These are phyloP conservation scores for Fragum whitleyi DNA, from an alignment of 2,888 invertebrate genomes.

Conservation along the genomic window DNA sequence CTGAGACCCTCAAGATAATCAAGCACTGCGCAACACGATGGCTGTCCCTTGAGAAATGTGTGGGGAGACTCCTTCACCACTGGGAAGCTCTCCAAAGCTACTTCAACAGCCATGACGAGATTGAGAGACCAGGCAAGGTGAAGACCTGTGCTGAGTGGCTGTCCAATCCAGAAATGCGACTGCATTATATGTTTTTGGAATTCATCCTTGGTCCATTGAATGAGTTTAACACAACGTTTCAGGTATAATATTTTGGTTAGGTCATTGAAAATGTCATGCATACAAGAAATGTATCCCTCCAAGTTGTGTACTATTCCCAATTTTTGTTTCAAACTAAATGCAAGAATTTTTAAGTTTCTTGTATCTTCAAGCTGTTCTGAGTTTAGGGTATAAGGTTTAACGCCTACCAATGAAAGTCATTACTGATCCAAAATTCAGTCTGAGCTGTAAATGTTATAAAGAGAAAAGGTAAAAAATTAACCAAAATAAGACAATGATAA, in stretches of 20 bases:
- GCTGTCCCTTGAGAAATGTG: slow-evolving; percentile 54
- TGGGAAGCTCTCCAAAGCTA: slow-evolving; percentile 58
- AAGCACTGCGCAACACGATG: slow-evolving; percentile 54
- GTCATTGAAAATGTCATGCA: neutral
- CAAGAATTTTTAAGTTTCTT: no score
- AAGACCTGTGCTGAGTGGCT: slow-evolving; percentile 27
- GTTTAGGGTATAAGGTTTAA: no score
- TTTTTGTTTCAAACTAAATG: no score
- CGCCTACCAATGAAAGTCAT: no score
- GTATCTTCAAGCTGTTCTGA: no score
- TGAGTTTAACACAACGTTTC: slow-evolving; percentile 60
- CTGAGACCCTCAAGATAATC: slow-evolving; percentile 32
- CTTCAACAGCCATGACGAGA: slow-evolving; percentile 47
- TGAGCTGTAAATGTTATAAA: no score
- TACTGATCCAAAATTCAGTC: neutral
- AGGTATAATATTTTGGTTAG: slow-evolving; percentile 22
- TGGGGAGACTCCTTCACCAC: slow-evolving; percentile 46
- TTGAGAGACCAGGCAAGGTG: slow-evolving; percentile 26
- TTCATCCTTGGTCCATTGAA: slow-evolving; percentile 49
- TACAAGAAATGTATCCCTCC: neutral
- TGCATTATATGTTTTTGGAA: slow-evolving; percentile 43
- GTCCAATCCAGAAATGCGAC: neutral
- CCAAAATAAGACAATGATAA: no score
- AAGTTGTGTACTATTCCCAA: no score
- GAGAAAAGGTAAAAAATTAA: no score